Conservation (phyloP, 2,888 invertebrate species). For the Nasonia oneida region DNA sequence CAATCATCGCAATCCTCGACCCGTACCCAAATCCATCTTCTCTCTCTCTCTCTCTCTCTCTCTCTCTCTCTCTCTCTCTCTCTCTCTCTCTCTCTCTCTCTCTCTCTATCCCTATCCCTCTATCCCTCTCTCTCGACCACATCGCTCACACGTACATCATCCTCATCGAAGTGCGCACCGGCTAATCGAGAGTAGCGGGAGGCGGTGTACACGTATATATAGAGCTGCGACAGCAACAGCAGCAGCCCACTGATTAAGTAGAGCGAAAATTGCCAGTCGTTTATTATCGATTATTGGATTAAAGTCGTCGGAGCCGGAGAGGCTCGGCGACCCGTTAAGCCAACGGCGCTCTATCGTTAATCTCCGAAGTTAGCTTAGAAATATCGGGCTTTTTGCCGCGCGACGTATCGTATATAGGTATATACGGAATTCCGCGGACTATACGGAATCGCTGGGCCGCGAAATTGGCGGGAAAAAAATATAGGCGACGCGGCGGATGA, state of each 20-base stretch:
- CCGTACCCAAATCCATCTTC: not conserved
- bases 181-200: slow-evolving; percentile 6
- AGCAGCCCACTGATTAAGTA: slow-evolving; percentile 45
- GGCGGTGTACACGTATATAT: not conserved
- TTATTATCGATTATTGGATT: slow-evolving; percentile 58
- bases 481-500: not conserved
- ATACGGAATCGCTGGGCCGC: not conserved
- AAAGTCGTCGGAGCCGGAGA: slow-evolving; percentile 23
- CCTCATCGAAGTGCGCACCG: not conserved
- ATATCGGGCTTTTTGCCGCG: slow-evolving; percentile 24
- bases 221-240: not conserved
- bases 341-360: slow-evolving; percentile 10
- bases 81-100: not conserved
- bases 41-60: not conserved
- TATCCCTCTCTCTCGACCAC: not conserved
- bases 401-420: not conserved
- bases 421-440: not conserved
- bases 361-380: slow-evolving; percentile 43
- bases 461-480: not conserved
- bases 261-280: slow-evolving; percentile 56
- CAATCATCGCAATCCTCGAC: not conserved
- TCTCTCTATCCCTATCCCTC: not conserved
- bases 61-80: not conserved
- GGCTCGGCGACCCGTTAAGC: slow-evolving; percentile 51
- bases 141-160: not conserved